These are phyloP conservation scores for Mesochorus sp. DNA, from an alignment of 2,888 invertebrate genomes.

Conservation along the genomic window DNA sequence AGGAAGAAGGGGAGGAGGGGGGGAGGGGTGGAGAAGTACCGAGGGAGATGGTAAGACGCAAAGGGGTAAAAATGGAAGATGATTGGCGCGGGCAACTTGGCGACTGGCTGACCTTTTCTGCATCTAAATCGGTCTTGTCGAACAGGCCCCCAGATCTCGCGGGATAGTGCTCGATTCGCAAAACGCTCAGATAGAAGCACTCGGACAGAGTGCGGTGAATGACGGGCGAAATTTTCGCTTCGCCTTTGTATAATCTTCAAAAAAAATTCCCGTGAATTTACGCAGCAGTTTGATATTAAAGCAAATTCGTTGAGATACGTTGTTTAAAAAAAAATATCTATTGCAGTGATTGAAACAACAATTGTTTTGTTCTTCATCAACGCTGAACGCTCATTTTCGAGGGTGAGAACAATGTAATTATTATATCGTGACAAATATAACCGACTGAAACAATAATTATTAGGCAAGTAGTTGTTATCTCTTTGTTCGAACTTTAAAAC, in stretches of 20 bases:
- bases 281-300: neutral
- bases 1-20: neutral
- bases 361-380: neutral
- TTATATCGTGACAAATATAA: neutral
- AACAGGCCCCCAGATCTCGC: constrained; percentile 70
- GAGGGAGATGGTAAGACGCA: constrained; percentile 22
- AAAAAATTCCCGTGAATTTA: constrained; percentile 17
- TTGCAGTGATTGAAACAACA: constrained; percentile 2
- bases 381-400: neutral
- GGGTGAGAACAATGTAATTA: constrained; percentile 40
- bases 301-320: neutral
- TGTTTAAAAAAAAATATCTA: too few relatives aligned
- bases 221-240: constrained; percentile 55
- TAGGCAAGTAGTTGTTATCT: neutral
- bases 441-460: neutral
- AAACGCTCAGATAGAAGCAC: constrained; percentile 57
- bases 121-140: constrained; percentile 76
- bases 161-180: constrained; percentile 61
- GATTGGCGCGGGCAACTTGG: constrained; percentile 71
- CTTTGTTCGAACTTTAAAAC: too few relatives aligned
- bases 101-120: constrained; percentile 79
- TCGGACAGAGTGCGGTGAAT: constrained; percentile 51
- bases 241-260: constrained; percentile 11
- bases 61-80: constrained; percentile 63
- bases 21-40: neutral